These are phyloP conservation scores for Alaudala cheleensis DNA, from an alignment of 2,113 vertebrate genomes.

Conservation along the genomic window DNA sequence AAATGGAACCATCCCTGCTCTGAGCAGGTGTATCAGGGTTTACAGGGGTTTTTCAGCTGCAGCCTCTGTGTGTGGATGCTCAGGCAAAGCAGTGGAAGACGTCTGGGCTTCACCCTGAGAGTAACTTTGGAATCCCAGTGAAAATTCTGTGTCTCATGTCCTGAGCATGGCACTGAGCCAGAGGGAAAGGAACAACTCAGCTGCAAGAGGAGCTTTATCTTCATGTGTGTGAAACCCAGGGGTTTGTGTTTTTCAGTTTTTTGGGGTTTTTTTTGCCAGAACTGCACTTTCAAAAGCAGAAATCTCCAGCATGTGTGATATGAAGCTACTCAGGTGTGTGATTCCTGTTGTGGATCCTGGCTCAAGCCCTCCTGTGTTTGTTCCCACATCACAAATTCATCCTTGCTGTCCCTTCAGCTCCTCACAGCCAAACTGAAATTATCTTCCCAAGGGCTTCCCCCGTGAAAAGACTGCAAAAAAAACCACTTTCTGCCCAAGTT, in stretches of 20 bases:
- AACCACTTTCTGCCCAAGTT: neutral
- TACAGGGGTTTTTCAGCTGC: neutral
- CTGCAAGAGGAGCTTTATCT: neutral
- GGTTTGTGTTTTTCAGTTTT: accelerated
- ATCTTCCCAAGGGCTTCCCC: neutral
- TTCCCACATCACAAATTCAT: neutral
- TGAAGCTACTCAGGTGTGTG: neutral
- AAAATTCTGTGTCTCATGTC: neutral
- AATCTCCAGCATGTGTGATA: neutral
- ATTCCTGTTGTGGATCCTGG: neutral
- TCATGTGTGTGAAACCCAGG: neutral
- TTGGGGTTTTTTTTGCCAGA: neutral
- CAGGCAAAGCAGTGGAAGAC: neutral
- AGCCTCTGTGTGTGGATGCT: neutral
- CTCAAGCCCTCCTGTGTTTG: neutral
- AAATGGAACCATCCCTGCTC: neutral
- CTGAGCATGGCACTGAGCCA: neutral
- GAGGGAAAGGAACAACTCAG: neutral
- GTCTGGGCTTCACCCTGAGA: neutral
- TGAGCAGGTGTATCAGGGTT: neutral
- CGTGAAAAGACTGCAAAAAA: neutral
- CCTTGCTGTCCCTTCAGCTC: neutral
- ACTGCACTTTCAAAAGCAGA: neutral
- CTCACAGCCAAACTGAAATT: neutral
- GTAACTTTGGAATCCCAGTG: neutral